Conservation (phyloP, 2,888 invertebrate species). For the Gryllus longicercus region DNA sequence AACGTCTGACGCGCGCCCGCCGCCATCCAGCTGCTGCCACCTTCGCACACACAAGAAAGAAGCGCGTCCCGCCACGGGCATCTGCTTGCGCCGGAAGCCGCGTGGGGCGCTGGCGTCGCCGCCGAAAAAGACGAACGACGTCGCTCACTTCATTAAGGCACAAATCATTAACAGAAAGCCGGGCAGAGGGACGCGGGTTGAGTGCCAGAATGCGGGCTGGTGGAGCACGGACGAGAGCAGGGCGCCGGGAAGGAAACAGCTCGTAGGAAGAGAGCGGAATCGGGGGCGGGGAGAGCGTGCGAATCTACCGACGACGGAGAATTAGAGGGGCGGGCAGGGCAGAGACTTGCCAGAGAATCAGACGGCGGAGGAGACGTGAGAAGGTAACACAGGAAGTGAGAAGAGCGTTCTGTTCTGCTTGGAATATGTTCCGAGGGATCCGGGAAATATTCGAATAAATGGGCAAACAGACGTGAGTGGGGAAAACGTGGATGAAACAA, state of each 20-base stretch:
- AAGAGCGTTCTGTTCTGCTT: too few relatives aligned
- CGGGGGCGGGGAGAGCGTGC: neutral
- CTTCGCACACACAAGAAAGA: neutral
- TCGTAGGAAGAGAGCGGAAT: neutral
- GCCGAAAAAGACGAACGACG: slow-evolving; percentile 1
- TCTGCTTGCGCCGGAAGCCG: neutral
- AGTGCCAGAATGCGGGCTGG: too few relatives aligned
- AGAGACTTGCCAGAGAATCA: too few relatives aligned
- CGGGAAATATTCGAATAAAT: too few relatives aligned
- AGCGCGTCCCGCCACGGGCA: neutral
- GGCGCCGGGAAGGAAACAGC: neutral
- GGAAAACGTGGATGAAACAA: too few relatives aligned
- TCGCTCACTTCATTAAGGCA: neutral
- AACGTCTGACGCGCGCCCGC: neutral
- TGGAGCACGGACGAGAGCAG: too few relatives aligned
- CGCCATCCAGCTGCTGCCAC: neutral
- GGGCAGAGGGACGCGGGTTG: neutral
- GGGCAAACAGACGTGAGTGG: too few relatives aligned
- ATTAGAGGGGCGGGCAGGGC: too few relatives aligned
- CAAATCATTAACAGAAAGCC: neutral
- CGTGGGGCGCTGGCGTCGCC: neutral
- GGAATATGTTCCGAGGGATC: too few relatives aligned
- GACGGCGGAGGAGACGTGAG: too few relatives aligned
- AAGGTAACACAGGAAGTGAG: too few relatives aligned
- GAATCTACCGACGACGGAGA: too few relatives aligned